These are phyloP conservation scores for Muricea muricata DNA, from an alignment of 92 coral and sea anemone genomes.

Conservation along the genomic window DNA sequence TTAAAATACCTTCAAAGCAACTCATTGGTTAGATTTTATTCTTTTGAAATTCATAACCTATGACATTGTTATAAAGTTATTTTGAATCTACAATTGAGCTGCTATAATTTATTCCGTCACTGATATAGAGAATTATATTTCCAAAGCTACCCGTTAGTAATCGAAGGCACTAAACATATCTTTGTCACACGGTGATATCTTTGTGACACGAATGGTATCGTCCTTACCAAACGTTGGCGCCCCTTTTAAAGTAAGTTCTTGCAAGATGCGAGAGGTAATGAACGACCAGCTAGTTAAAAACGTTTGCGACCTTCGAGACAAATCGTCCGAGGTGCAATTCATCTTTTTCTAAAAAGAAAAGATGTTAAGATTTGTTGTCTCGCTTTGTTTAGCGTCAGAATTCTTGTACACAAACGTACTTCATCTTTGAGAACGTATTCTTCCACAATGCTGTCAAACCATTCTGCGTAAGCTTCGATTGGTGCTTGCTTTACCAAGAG, in stretches of 20 bases:
- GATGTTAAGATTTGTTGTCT: neutral
- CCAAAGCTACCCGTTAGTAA: too few relatives aligned
- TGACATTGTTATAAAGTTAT: too few relatives aligned
- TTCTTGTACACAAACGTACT: too few relatives aligned
- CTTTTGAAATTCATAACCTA: too few relatives aligned
- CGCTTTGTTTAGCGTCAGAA: too few relatives aligned
- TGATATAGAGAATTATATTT: too few relatives aligned
- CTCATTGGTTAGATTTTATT: too few relatives aligned
- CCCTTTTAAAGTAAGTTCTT: constrained; percentile 89
- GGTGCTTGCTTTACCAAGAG: constrained; percentile 96
- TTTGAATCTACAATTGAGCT: too few relatives aligned
- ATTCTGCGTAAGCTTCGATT: constrained; percentile 93
- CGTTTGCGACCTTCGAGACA: constrained; percentile 59
- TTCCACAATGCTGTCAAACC: constrained; percentile 97
- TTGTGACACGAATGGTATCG: neutral
- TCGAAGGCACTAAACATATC: too few relatives aligned
- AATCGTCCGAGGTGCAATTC: constrained; percentile 10
- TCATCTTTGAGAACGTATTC: constrained; percentile 75
- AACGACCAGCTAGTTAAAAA: constrained; percentile 91
- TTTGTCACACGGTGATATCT: too few relatives aligned
- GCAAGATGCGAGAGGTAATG: constrained; percentile 81
- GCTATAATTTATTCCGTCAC: too few relatives aligned
- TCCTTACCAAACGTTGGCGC: constrained; percentile 91
- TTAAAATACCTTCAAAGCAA: too few relatives aligned
- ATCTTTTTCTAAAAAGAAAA: neutral